A percentile compares a stretch with the other conserved stretches of the same genome.
Evolutionary conservation across 2,797 vertebrate genomes (phyloP).

Genomic region (Sternarchorhynchus goeldii): DNA sequence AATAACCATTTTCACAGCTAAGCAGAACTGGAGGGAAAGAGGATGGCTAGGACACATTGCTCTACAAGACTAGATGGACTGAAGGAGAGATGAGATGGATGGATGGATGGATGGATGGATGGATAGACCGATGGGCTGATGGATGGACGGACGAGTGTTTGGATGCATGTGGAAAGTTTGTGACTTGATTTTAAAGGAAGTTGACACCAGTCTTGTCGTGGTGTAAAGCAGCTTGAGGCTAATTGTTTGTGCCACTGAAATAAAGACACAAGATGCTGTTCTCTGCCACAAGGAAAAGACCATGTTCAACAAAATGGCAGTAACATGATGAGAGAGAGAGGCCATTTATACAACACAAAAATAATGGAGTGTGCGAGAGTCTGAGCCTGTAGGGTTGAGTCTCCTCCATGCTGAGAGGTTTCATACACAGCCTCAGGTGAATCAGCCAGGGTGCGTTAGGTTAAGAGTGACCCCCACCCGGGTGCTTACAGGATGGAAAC

Average conservation of each 20-base stretch:
- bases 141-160: conserved; percentile 11
- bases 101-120: conserved; percentile 14
- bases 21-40: conserved; percentile 95
- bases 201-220: conserved; percentile 31
- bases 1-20: conserved; percentile 77
- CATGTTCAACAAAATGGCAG: conserved; percentile 3
- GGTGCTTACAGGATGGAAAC: background rate
- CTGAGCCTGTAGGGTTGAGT: background rate
- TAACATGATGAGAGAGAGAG: background rate
- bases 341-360: background rate
- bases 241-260: conserved; percentile 16
- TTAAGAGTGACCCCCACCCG: background rate
- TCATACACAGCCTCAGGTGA: background rate
- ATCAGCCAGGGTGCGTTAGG: background rate
- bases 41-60: conserved; percentile 76
- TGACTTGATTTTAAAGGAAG: conserved; percentile 37
- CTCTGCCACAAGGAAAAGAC: background rate
- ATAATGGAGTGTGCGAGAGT: background rate
- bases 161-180: conserved; percentile 23
- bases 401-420: background rate
- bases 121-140: conserved; percentile 9
- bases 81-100: background rate
- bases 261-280: conserved; percentile 6
- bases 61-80: background rate
- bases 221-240: conserved; percentile 37